Evolutionary conservation across 1,140 invertebrate genomes (phyloP).

Genomic region (Drosophila asahinai): DNA sequence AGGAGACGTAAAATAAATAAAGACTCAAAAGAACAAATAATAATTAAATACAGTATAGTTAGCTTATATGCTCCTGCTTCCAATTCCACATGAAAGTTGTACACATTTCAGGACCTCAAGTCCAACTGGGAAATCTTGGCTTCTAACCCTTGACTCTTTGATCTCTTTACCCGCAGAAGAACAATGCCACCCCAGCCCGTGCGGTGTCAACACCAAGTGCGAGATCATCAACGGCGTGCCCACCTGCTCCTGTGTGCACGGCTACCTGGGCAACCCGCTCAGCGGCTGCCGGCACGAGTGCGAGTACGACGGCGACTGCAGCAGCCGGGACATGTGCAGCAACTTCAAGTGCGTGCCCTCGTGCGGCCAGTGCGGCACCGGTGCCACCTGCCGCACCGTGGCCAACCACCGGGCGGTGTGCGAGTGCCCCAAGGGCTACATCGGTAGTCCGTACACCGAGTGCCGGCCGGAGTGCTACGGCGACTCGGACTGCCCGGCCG

Average conservation of each 20-base stretch:
- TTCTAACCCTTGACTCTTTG: background rate
- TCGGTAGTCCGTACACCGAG: slow-evolving; percentile 90
- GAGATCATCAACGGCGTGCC: slow-evolving; percentile 91
- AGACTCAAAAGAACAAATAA: too few species aligned
- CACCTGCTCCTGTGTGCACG: slow-evolving; percentile 91
- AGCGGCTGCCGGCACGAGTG: slow-evolving; percentile 90
- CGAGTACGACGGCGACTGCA: slow-evolving; percentile 91
- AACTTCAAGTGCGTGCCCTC: slow-evolving; percentile 92
- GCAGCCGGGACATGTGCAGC: slow-evolving; percentile 89
- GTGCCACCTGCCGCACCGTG: slow-evolving; percentile 91
- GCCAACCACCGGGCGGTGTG: slow-evolving; percentile 92
- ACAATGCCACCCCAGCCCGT: slow-evolving; percentile 92
- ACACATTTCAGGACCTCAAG: too few species aligned
- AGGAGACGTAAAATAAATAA: too few species aligned
- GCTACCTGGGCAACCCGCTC: slow-evolving; percentile 90
- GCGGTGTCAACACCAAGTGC: slow-evolving; percentile 92
- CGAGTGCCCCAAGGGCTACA: slow-evolving; percentile 92
- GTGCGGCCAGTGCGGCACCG: slow-evolving; percentile 91
- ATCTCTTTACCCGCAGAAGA: slow-evolving; percentile 87
- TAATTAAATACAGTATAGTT: too few species aligned
- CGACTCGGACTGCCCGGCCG: slow-evolving; percentile 90
- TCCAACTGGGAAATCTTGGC: background rate
- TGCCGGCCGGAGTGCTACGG: slow-evolving; percentile 91
- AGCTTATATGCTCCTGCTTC: too few species aligned
- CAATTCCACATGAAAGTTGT: too few species aligned